phyloP scores from a whole-genome alignment of 2,888 invertebrate genomes.

The Apoda limacodes region DNA sequence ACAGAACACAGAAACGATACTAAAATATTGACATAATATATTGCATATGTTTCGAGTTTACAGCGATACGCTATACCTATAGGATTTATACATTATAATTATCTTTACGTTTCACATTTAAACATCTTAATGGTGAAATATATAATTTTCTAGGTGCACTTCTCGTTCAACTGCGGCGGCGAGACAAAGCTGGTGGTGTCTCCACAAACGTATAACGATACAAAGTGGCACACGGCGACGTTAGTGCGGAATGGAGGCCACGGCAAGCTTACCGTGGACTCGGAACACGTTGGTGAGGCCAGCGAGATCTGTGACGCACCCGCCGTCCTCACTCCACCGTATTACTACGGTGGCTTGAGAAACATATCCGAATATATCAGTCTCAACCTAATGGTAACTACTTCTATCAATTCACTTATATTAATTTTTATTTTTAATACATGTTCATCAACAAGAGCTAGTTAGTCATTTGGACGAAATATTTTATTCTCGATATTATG shows the following conservation, averaged over 20 bases:
- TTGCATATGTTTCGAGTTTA: too few relatives aligned
- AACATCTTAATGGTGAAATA: neutral
- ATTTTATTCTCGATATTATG: neutral
- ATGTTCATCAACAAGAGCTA: too few relatives aligned
- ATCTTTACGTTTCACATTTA: neutral
- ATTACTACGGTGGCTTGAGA: conserved; percentile 84
- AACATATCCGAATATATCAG: conserved; percentile 40
- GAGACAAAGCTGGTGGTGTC: conserved; percentile 72
- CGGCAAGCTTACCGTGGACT: conserved; percentile 78
- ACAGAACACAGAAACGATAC: neutral
- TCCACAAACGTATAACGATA: conserved; percentile 73
- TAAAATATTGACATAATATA: too few relatives aligned
- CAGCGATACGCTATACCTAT: too few relatives aligned
- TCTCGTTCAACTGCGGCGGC: conserved; percentile 78
- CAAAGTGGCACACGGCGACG: conserved; percentile 82
- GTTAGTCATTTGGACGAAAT: too few relatives aligned
- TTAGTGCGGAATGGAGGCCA: conserved; percentile 73
- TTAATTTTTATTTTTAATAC: neutral
- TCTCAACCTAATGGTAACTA: conserved; percentile 32
- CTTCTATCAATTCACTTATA: neutral
- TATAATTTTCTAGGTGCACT: conserved; percentile 67
- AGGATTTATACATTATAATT: neutral
- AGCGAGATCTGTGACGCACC: conserved; percentile 50
- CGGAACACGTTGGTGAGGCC: conserved; percentile 62
- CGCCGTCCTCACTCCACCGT: conserved; percentile 76